Evolutionary conservation across 2,797 vertebrate genomes (phyloP).

Genomic region (Rhinophrynus dorsalis): DNA sequence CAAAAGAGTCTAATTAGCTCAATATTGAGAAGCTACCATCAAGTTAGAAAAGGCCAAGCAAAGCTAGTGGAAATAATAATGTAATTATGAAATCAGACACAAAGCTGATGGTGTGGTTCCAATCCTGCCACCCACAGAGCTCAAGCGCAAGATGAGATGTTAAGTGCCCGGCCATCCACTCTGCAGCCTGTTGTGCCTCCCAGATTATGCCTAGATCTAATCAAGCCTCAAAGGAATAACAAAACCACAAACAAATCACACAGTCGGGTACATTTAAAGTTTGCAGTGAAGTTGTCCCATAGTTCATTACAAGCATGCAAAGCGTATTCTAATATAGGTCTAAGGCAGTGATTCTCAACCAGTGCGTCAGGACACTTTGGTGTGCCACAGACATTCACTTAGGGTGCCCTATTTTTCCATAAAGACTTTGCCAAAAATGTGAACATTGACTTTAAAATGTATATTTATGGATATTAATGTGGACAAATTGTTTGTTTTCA

Average conservation of each 20-base stretch:
- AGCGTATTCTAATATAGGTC: too few species aligned
- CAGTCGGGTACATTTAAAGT: background rate
- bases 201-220: background rate
- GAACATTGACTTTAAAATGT: too few species aligned
- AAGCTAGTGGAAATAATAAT: conserved; percentile 1
- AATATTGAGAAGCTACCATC: background rate
- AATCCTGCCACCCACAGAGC: conserved; percentile 21
- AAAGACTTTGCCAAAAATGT: too few species aligned
- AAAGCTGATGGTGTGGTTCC: conserved; percentile 9
- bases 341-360: too few species aligned
- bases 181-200: background rate
- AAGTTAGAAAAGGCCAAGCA: background rate
- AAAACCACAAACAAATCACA: background rate
- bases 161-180: background rate
- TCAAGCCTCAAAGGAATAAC: conserved; percentile 1
- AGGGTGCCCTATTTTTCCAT: too few species aligned
- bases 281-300: background rate
- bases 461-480: too few species aligned
- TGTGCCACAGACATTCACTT: too few species aligned
- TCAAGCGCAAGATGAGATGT: background rate
- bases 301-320: background rate
- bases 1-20: conserved; percentile 16
- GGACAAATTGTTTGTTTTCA: too few species aligned
- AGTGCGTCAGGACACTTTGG: too few species aligned
- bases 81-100: conserved; percentile 29